Percentiles rank a stretch among this genome's conserved stretches.
Evolutionary conservation across 1,140 invertebrate genomes (phyloP).

Genomic region (Cepaea nemoralis): DNA sequence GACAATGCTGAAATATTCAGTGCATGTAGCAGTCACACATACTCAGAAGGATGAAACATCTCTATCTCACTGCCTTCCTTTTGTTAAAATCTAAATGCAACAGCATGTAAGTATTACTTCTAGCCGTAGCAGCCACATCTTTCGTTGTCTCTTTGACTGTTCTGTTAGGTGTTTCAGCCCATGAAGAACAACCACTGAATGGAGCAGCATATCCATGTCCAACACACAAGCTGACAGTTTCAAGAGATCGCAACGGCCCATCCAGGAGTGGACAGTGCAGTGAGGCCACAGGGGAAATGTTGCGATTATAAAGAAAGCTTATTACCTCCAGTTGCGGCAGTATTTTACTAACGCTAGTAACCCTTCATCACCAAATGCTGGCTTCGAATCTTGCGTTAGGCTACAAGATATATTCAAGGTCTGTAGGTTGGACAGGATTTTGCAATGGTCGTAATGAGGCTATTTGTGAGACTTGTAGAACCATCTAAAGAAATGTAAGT

Average conservation of each 20-base stretch:
- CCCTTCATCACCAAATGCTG: constrained; percentile 19
- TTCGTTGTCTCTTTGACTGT: constrained; percentile 21
- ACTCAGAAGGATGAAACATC: too few species aligned
- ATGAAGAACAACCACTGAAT: constrained; percentile 3
- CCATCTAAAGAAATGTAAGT: constrained; percentile 23
- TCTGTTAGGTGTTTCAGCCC: constrained; percentile 35
- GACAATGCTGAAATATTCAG: too few species aligned
- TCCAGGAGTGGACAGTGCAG: constrained; percentile 14
- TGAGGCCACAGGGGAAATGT: constrained; percentile 4
- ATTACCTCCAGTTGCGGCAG: constrained; percentile 21
- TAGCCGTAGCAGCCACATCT: constrained; percentile 2
- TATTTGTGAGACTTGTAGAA: not conserved
- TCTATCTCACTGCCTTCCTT: not conserved
- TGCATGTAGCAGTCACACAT: too few species aligned
- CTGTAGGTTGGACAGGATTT: constrained; percentile 26
- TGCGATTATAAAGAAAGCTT: constrained; percentile 22
- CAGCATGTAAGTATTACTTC: constrained; percentile 1
- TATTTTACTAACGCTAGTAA: constrained; percentile 24
- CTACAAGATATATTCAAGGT: constrained; percentile 6
- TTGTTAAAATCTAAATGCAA: constrained; percentile 24
- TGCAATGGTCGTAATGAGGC: constrained; percentile 12
- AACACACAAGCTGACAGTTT: constrained; percentile 27
- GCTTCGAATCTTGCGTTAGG: not conserved
- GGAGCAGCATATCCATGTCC: constrained; percentile 25
- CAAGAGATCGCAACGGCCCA: constrained; percentile 13